These are phyloP conservation scores for Hipposideros armiger DNA, from an alignment of 2,113 vertebrate species.

Conservation along the genomic window DNA sequence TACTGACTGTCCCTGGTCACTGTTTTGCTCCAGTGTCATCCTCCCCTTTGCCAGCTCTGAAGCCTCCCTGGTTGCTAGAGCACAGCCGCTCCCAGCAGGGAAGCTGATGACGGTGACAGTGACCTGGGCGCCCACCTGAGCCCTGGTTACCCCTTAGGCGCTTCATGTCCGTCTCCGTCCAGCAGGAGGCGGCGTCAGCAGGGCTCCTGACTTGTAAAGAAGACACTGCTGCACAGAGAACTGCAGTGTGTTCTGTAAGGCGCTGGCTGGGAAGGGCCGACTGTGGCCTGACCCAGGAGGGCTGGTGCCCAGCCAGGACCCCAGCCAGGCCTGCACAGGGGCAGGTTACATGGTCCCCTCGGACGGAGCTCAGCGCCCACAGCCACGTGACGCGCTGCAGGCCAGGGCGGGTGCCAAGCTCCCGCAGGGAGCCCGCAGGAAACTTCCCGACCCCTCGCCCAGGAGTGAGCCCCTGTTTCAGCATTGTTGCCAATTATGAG, in stretches of 20 bases:
- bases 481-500: fast-evolving
- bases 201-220: too few relatives aligned
- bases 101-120: fast-evolving
- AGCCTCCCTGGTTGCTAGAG: not conserved
- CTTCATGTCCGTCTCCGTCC: fast-evolving
- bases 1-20: fast-evolving
- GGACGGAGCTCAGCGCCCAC: fast-evolving
- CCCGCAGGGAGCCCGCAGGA: fast-evolving
- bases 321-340: fast-evolving
- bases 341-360: fast-evolving
- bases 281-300: fast-evolving
- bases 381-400: fast-evolving
- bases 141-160: fast-evolving
- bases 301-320: fast-evolving
- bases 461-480: fast-evolving
- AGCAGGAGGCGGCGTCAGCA: fast-evolving
- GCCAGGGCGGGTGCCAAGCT: fast-evolving
- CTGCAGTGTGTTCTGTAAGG: fast-evolving
- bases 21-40: too few relatives aligned
- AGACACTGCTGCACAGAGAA: not conserved
- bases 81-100: not conserved
- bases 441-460: too few relatives aligned
- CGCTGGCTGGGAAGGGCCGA: fast-evolving
- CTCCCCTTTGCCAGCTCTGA: fast-evolving
- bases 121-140: fast-evolving